These are phyloP conservation scores for Aphidius gifuensis DNA, from an alignment of 1,140 invertebrate species.

Conservation along the genomic window DNA sequence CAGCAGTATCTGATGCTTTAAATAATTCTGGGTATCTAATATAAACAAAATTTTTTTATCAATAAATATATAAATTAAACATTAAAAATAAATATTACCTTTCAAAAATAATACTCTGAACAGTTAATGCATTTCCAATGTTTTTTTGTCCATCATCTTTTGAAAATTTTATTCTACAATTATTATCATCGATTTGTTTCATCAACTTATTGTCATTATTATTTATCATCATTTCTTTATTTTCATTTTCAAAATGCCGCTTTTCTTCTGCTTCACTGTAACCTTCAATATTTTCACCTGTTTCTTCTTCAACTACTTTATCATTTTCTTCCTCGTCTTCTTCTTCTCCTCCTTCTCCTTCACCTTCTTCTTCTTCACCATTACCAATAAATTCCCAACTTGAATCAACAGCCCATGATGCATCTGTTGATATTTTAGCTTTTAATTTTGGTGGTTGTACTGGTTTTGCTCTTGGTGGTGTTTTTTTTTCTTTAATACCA, in stretches of 20 bases:
- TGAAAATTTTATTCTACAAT: constrained; percentile 52
- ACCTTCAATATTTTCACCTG: constrained; percentile 29
- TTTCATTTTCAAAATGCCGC: constrained; percentile 27
- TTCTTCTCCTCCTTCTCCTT: constrained; percentile 35
- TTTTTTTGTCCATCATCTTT: constrained; percentile 47
- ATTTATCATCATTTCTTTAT: constrained; percentile 47
- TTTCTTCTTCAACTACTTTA: constrained; percentile 36
- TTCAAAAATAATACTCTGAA: constrained; percentile 75
- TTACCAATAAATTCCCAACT: constrained; percentile 84
- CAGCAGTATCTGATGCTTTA: constrained; percentile 44
- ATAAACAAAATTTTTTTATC: not conserved
- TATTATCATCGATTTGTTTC: constrained; percentile 38
- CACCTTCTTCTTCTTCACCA: constrained; percentile 37
- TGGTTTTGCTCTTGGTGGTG: constrained; percentile 63
- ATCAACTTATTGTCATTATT: constrained; percentile 57
- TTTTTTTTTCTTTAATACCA: constrained; percentile 51
- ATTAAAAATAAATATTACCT: constrained; percentile 48
- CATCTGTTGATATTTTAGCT: constrained; percentile 61
- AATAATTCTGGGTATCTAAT: constrained; percentile 50
- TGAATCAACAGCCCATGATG: constrained; percentile 79
- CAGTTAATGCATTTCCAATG: constrained; percentile 57
- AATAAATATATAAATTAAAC: not conserved
- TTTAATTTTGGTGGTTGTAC: constrained; percentile 68
- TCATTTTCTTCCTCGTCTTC: constrained; percentile 27
- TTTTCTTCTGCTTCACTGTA: constrained; percentile 17